Evolutionary conservation across 2,888 invertebrate genomes (phyloP), one percentile per base, ranked within the genome.

Genomic region (Thelaira solivaga): DNA sequence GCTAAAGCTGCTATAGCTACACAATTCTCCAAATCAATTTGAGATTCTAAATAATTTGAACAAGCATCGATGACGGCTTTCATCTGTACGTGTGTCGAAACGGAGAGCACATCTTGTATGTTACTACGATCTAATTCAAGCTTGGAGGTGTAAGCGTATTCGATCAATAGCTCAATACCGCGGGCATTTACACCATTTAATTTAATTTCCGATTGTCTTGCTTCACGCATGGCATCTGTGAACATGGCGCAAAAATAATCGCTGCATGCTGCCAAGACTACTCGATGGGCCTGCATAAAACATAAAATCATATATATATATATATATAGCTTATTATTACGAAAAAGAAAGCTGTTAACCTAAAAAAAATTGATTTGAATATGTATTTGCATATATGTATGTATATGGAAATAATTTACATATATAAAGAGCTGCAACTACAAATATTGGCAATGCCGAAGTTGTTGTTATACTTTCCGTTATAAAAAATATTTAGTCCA

Each of bases 171-270:
- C 62, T 90, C 88, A 86, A 94, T 92, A 16, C 93, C 94, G 41
- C 90, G 90, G 0, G 93, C 92, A 5, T 92, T 91, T 4, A 94
- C 91, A 2, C 93, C 94, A 83, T 92, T 92, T 31, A 94, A 86
- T 76, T 90, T 90, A 6, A 94, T 93, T 85, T 93, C 92, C 65
- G 91, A 90, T 85, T 92, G 91, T 16, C 90, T 89, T 22, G 93
- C 90, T 86, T 94, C 94, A 76, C 91, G 88, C 91, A 94, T 92
- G 49, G 92, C 92, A 81, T 88, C 92, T 0, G 93, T 93, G 83
- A 94, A 94, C 94, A 94, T 94, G 59, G 94, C 94, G 81, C 93
- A 90, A 87, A 94, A 94, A 83, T 94, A 94, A 83, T 93, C 93
- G 83, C 93, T 93, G 83, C 93, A 93, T 26, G 94, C 92, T 2